These are phyloP conservation scores for Mallateleia sp. DNA, from an alignment of 2,888 invertebrate species.

Conservation along the genomic window DNA sequence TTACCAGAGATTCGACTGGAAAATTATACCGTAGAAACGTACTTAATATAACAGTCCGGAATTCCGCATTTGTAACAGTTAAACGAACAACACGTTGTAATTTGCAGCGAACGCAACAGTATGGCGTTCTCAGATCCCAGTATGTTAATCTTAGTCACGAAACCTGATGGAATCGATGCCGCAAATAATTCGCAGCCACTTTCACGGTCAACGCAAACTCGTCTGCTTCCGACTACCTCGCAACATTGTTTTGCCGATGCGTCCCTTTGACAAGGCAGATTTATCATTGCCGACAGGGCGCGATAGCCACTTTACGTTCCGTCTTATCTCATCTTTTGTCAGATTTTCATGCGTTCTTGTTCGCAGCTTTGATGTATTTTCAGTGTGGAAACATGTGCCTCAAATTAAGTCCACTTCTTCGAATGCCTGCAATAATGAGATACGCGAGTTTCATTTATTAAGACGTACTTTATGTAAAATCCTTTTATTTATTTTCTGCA, in stretches of 20 bases:
- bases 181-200: constrained; percentile 36
- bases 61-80: constrained; percentile 3
- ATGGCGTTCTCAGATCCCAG: background rate
- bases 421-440: no score
- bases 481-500: no score
- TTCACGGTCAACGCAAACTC: constrained; percentile 33
- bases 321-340: background rate
- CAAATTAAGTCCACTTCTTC: no score
- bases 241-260: background rate
- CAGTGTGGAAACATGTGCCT: no score
- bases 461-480: no score
- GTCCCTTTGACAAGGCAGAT: background rate
- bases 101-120: constrained; percentile 16
- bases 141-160: constrained; percentile 27
- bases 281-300: background rate
- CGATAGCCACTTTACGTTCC: background rate
- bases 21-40: constrained; percentile 2
- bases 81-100: constrained; percentile 18
- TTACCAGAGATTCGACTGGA: background rate
- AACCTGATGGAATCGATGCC: constrained; percentile 27
- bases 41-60: constrained; percentile 11
- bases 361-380: background rate
- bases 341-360: background rate
- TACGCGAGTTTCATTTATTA: no score
- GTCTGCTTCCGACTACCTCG: background rate